Evolutionary conservation across 2,113 vertebrate species (phyloP).

Genomic region (Bos javanicus): DNA sequence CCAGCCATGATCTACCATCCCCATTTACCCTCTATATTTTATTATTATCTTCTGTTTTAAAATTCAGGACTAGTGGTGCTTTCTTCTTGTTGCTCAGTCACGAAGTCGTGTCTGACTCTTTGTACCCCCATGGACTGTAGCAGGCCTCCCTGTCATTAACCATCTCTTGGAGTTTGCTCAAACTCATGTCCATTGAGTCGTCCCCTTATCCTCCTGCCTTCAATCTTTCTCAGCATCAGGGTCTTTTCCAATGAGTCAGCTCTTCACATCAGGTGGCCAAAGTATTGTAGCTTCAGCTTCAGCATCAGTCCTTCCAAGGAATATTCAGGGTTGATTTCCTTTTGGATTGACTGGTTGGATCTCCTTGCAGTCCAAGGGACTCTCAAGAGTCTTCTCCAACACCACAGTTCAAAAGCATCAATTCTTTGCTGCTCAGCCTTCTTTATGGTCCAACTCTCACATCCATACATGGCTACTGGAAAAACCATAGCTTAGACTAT

Average conservation of each 20-base stretch:
- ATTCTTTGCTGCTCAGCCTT: neutral
- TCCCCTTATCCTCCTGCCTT: neutral
- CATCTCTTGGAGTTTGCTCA: neutral
- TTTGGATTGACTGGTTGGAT: neutral
- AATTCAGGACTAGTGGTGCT: neutral
- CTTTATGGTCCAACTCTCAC: neutral
- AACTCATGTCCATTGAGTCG: neutral
- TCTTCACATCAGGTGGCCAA: neutral
- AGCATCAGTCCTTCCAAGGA: neutral
- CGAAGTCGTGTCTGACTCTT: neutral
- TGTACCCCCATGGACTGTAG: neutral
- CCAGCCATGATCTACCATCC: neutral
- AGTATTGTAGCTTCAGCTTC: neutral
- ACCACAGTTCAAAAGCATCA: neutral
- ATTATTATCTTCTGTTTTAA: neutral
- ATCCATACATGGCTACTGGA: neutral
- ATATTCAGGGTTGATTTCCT: neutral
- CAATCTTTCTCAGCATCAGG: neutral
- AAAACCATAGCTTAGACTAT: neutral
- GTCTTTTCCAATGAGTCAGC: neutral
- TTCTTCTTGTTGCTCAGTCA: neutral
- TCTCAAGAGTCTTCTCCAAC: neutral
- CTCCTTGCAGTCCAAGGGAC: neutral
- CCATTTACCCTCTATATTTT: neutral
- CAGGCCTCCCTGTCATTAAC: neutral